Percentiles rank a stretch among this genome's conserved stretches.
Conservation (phyloP, 1,140 invertebrate genomes). For the honey bee (Apis mellifera) region DNA sequence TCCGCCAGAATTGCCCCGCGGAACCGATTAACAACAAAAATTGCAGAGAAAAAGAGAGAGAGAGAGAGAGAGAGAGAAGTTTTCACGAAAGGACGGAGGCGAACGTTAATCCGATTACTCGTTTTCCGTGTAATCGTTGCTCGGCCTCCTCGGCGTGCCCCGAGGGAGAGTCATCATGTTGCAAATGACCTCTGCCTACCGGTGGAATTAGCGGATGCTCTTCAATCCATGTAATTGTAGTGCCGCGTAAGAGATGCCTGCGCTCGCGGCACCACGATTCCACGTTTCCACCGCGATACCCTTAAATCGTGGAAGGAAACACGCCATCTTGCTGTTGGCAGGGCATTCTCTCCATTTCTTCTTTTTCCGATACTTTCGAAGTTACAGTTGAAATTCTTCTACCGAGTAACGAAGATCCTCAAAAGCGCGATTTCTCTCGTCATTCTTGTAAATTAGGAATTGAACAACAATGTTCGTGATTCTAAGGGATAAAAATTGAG, state of each 20-base stretch:
- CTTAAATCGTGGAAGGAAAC: slow-evolving; percentile 49
- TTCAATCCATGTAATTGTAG: slow-evolving; percentile 63
- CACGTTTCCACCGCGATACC: slow-evolving; percentile 35
- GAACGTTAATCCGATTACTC: slow-evolving; percentile 58
- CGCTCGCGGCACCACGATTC: slow-evolving; percentile 54
- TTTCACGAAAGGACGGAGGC: slow-evolving; percentile 46
- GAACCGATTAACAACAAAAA: slow-evolving; percentile 55
- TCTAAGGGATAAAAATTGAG: too few species aligned
- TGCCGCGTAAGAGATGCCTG: slow-evolving; percentile 65
- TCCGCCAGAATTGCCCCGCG: slow-evolving; percentile 36
- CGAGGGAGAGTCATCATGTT: slow-evolving; percentile 59
- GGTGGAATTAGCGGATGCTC: slow-evolving; percentile 61
- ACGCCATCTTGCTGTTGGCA: too few species aligned
- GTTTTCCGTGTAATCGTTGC: slow-evolving; percentile 53
- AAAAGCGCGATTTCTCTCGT: too few species aligned
- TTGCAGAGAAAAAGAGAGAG: not conserved
- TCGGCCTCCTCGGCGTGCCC: slow-evolving; percentile 16
- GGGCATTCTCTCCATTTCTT: not conserved
- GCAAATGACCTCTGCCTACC: slow-evolving; percentile 65
- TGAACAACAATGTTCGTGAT: too few species aligned
- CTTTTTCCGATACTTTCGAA: not conserved
- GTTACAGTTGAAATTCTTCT: too few species aligned
- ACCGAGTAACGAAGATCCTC: too few species aligned
- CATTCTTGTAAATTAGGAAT: too few species aligned
- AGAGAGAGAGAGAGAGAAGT: not conserved